Percentiles rank a stretch among this genome's conserved stretches.
These are phyloP conservation scores for Brotula barbata DNA, from an alignment of 2,797 vertebrate species.

Conservation along the genomic window DNA sequence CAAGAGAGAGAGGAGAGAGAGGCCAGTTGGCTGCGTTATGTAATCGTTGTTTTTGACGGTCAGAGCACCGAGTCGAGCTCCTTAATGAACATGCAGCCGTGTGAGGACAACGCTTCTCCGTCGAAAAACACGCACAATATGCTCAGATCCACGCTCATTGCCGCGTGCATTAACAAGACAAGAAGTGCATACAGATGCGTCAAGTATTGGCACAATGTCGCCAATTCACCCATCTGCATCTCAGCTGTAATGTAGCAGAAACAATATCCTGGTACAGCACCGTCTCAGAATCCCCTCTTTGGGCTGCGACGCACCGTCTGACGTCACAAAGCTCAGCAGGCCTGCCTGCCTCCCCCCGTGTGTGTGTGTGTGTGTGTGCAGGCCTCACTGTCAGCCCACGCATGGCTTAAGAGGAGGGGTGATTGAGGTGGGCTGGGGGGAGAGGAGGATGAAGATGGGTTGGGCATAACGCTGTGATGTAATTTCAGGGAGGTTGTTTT, in stretches of 20 bases:
- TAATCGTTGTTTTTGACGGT: constrained; percentile 9
- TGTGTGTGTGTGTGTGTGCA: constrained; percentile 47
- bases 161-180: not conserved
- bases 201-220: not conserved
- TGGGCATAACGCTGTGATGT: constrained; percentile 70
- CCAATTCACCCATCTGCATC: constrained; percentile 2
- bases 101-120: constrained; percentile 1
- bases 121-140: too few species aligned
- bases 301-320: constrained; percentile 50
- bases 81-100: not conserved
- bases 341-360: constrained; percentile 5
- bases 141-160: not conserved
- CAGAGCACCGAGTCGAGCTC: not conserved
- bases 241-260: constrained; percentile 29
- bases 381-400: constrained; percentile 54
- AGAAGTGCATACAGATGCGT: not conserved
- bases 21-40: constrained; percentile 20
- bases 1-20: constrained; percentile 3
- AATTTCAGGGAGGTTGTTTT: constrained; percentile 62
- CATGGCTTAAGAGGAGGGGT: constrained; percentile 38
- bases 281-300: constrained; percentile 61
- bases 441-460: constrained; percentile 37
- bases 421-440: constrained; percentile 25
- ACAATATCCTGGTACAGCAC: constrained; percentile 21
- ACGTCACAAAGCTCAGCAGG: constrained; percentile 54